Conservation (phyloP, 2,888 invertebrate genomes). For the Thymelicus lineola region DNA sequence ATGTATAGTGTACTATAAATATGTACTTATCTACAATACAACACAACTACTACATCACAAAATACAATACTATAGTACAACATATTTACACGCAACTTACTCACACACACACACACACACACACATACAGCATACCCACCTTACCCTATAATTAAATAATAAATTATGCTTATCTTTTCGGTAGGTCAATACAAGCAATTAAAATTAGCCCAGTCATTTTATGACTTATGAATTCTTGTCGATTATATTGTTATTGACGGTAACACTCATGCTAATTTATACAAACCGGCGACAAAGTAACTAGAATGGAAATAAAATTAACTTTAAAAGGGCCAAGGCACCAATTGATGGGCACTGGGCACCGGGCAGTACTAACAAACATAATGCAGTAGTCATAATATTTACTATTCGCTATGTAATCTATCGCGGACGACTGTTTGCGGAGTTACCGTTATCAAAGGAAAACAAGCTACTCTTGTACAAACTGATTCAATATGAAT, state of each 20-base stretch:
- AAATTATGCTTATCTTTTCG: slow-evolving; percentile 3
- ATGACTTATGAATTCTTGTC: slow-evolving; percentile 3
- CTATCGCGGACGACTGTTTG: slow-evolving; percentile 54
- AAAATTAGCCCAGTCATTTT: slow-evolving; percentile 10
- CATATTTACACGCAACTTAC: too few relatives aligned
- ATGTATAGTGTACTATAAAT: too few relatives aligned
- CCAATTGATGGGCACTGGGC: slow-evolving; percentile 38
- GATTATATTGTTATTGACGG: not conserved
- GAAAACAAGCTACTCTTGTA: slow-evolving; percentile 44
- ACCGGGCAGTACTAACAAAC: slow-evolving; percentile 34
- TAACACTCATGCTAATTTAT: slow-evolving; percentile 17
- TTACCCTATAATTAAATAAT: not conserved
- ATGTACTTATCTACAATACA: too few relatives aligned
- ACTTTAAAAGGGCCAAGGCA: slow-evolving; percentile 44
- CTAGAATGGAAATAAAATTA: slow-evolving; percentile 40
- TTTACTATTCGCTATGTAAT: slow-evolving; percentile 53
- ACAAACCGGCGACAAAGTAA: slow-evolving; percentile 2
- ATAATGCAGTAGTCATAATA: slow-evolving; percentile 48
- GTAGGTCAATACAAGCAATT: not conserved
- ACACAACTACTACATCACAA: too few relatives aligned
- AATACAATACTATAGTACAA: too few relatives aligned
- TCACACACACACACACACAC: not conserved
- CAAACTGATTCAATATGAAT: slow-evolving; percentile 19
- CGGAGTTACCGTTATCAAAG: slow-evolving; percentile 49
- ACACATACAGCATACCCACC: not conserved